Percentiles rank a stretch among this genome's conserved stretches.
Evolutionary conservation across 64 coral and sea anemone genomes (phyloP).

Genomic region (Porites lutea): DNA sequence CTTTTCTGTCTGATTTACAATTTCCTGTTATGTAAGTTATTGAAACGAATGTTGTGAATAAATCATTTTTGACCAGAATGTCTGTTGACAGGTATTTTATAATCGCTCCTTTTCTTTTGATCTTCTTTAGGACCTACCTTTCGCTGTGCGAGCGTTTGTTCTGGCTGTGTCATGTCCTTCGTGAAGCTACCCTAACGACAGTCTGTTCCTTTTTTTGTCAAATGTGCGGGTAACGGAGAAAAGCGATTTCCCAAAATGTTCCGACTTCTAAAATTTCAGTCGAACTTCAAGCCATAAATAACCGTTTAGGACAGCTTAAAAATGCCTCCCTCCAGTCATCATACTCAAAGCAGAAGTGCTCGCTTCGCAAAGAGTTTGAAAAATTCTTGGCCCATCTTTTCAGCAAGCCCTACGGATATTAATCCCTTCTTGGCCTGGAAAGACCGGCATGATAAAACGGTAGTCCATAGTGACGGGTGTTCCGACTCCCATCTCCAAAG

Average conservation of each 20-base stretch:
- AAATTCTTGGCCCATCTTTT: background rate
- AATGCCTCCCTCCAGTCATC: too few relatives aligned
- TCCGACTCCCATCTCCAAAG: background rate
- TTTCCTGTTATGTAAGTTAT: background rate
- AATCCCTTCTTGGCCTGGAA: background rate
- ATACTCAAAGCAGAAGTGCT: background rate
- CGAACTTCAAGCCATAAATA: background rate
- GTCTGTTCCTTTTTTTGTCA: constrained; percentile 54
- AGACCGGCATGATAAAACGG: background rate
- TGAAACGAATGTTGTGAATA: background rate
- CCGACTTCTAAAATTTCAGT: background rate
- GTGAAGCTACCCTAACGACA: constrained; percentile 42
- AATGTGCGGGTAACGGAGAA: constrained; percentile 49
- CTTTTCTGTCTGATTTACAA: background rate
- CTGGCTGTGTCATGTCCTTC: constrained; percentile 45
- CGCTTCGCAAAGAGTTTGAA: background rate
- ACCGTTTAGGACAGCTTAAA: background rate
- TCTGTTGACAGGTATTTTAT: background rate
- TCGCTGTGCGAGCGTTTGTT: background rate
- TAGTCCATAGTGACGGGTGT: background rate
- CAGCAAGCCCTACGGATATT: background rate
- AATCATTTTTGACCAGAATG: background rate
- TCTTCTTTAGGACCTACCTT: constrained; percentile 30
- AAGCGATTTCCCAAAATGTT: background rate
- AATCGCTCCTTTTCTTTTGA: background rate